Conservation (phyloP, 2,113 vertebrate species). For the Alces alces region DNA sequence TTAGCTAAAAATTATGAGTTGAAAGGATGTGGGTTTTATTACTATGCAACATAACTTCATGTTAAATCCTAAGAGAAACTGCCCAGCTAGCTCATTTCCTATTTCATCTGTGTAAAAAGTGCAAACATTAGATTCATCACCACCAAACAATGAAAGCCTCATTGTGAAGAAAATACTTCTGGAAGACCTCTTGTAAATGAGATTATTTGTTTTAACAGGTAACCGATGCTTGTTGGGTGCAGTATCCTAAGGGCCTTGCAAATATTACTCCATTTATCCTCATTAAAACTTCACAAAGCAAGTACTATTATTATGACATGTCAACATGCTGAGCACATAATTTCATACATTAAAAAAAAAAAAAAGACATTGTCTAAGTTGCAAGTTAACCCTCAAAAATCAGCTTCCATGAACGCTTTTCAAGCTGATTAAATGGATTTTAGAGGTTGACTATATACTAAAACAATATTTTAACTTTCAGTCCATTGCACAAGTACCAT, state of each 20-base stretch:
- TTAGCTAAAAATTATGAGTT: conserved; percentile 52
- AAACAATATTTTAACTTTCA: neutral
- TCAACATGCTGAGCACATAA: neutral
- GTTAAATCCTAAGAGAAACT: conserved; percentile 27
- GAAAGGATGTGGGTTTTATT: neutral
- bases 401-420: neutral
- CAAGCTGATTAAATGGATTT: neutral
- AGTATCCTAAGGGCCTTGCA: neutral
- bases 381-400: neutral
- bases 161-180: neutral
- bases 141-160: neutral
- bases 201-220: neutral
- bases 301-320: neutral
- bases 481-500: neutral
- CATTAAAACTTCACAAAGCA: neutral
- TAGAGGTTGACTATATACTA: neutral
- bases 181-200: neutral
- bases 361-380: neutral
- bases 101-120: neutral
- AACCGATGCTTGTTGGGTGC: neutral
- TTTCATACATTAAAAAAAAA: neutral
- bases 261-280: neutral
- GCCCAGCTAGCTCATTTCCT: neutral
- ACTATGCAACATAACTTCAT: neutral
- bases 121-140: neutral